These are phyloP conservation scores for Andrena cerasifolii DNA, from an alignment of 1,140 invertebrate species.

Conservation along the genomic window DNA sequence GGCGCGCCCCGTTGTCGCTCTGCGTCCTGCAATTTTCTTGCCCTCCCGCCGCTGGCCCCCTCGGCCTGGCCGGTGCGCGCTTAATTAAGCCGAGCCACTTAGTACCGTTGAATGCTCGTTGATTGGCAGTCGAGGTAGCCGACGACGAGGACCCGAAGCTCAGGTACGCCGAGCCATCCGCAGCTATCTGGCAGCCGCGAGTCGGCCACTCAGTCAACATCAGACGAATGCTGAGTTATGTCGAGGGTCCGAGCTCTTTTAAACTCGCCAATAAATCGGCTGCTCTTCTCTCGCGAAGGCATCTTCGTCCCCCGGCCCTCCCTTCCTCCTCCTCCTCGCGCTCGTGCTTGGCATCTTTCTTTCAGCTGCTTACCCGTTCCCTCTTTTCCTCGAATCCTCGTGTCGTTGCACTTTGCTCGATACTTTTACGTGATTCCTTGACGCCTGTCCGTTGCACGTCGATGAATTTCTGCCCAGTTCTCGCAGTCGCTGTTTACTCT, in stretches of 20 bases:
- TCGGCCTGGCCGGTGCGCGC: constrained; percentile 52
- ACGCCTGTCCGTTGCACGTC: not conserved
- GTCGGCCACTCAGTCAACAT: constrained; percentile 74
- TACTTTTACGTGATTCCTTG: constrained; percentile 5
- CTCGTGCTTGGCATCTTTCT: constrained; percentile 10
- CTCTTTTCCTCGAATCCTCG: constrained; percentile 11
- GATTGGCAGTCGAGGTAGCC: constrained; percentile 70
- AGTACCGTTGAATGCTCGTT: constrained; percentile 72
- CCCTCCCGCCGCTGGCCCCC: not conserved
- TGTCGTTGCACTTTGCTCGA: constrained; percentile 33
- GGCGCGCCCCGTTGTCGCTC: constrained; percentile 4
- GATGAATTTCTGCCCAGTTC: not conserved
- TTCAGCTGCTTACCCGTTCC: constrained; percentile 13
- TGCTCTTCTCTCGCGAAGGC: constrained; percentile 58
- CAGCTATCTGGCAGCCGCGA: constrained; percentile 57
- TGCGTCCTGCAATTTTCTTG: constrained; percentile 48
- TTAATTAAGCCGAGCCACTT: constrained; percentile 73
- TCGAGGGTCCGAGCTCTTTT: constrained; percentile 73
- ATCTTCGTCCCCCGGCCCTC: no score
- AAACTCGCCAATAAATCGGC: constrained; percentile 76
- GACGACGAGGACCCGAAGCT: constrained; percentile 54
- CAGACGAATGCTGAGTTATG: constrained; percentile 74
- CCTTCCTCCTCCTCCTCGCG: constrained; percentile 46
- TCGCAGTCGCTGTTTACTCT: not conserved
- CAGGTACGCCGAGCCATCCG: constrained; percentile 60